Percentiles rank a stretch among this genome's conserved stretches.
Evolutionary conservation across 2,113 vertebrate species (phyloP).

Genomic region (Stomatorhinus ivindoensis): DNA sequence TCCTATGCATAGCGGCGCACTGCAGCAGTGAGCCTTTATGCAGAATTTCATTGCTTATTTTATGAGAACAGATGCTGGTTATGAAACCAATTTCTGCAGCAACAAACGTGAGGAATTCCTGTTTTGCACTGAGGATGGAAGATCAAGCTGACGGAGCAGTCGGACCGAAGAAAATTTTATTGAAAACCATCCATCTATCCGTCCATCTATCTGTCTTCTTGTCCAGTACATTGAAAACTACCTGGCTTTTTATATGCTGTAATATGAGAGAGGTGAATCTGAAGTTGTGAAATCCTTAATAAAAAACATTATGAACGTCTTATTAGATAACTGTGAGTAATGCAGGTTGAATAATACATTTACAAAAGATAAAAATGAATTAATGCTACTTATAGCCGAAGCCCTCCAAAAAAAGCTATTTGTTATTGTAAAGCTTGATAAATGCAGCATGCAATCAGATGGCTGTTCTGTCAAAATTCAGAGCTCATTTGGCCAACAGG

Average conservation of each 20-base stretch:
- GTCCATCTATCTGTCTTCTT: not conserved
- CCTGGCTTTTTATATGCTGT: not conserved
- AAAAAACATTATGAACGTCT: not conserved
- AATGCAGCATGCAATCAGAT: not conserved
- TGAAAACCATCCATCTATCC: not conserved
- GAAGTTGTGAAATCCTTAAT: not conserved
- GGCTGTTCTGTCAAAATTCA: not conserved
- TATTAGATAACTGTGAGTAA: not conserved
- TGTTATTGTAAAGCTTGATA: not conserved
- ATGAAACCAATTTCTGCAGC: not conserved
- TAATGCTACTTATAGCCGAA: not conserved
- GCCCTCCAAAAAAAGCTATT: not conserved
- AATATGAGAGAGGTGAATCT: not conserved
- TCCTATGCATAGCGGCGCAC: not conserved
- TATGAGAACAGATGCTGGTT: not conserved
- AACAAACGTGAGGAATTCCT: not conserved
- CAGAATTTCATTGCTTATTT: not conserved
- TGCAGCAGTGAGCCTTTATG: not conserved
- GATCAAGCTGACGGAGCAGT: not conserved
- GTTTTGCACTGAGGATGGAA: not conserved
- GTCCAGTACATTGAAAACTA: not conserved
- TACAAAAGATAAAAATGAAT: not conserved
- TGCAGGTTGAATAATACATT: not conserved
- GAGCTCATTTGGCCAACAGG: not conserved
- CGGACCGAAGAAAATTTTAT: not conserved